Conservation (phyloP, 2,113 vertebrate genomes). For the Acanthochromis polyacanthus region DNA sequence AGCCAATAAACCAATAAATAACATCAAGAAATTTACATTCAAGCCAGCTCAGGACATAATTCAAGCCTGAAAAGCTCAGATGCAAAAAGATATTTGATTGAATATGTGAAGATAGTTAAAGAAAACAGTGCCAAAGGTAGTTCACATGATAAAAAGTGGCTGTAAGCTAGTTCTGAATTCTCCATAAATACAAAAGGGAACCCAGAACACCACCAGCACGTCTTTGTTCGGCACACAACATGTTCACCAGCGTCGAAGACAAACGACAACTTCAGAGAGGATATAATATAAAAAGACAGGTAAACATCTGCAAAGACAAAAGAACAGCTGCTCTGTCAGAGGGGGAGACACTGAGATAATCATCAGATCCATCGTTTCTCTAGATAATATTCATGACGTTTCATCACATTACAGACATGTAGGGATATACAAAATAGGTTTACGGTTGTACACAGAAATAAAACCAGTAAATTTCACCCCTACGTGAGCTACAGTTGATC, state of each 20-base stretch:
- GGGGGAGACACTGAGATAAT: slow-evolving; percentile 41
- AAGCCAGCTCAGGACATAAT: slow-evolving; percentile 54
- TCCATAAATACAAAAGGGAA: slow-evolving; percentile 25
- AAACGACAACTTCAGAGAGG: slow-evolving; percentile 46
- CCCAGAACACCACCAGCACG: slow-evolving; percentile 2
- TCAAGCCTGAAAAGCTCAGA: slow-evolving; percentile 25
- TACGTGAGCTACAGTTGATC: slow-evolving; percentile 24
- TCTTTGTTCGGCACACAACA: slow-evolving; percentile 47
- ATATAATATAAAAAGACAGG: slow-evolving; percentile 67
- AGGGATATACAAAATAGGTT: slow-evolving; percentile 60
- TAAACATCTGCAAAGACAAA: slow-evolving; percentile 68
- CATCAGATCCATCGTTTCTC: slow-evolving; percentile 34
- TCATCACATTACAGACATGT: slow-evolving; percentile 61
- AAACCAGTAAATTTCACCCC: slow-evolving; percentile 22
- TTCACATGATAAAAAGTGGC: slow-evolving; percentile 16
- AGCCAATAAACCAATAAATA: slow-evolving; percentile 62
- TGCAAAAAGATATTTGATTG: slow-evolving; percentile 32
- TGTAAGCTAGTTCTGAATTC: slow-evolving; percentile 37
- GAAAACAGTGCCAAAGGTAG: neutral
- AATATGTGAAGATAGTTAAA: slow-evolving; percentile 22
- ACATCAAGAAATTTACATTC: slow-evolving; percentile 70
- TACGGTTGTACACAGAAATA: slow-evolving; percentile 51
- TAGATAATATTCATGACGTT: slow-evolving; percentile 51
- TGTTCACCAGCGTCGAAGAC: slow-evolving; percentile 64
- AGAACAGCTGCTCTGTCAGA: slow-evolving; percentile 36